A percentile compares a stretch with the other conserved stretches of the same genome.
Conservation (phyloP, 2,113 vertebrate genomes). For the Phrynocephalus versicolor region DNA sequence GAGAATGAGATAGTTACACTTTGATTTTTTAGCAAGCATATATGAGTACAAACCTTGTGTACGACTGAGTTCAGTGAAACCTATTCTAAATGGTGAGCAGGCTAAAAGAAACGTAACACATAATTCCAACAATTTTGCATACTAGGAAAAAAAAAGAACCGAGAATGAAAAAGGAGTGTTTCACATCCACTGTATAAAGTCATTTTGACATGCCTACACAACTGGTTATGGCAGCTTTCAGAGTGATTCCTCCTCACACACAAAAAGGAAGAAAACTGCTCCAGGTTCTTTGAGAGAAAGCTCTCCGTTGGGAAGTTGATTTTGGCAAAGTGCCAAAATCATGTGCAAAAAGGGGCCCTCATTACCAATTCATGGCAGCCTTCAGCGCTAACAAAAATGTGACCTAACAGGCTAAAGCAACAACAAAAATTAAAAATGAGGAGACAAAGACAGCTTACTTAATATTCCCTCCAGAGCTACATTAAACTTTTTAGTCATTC, state of each 20-base stretch:
- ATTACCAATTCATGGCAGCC: slow-evolving; percentile 86
- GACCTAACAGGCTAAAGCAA: slow-evolving; percentile 86
- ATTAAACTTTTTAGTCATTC: slow-evolving; percentile 82
- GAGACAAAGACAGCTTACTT: slow-evolving; percentile 83
- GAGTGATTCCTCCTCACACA: slow-evolving; percentile 76
- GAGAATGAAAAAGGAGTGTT: slow-evolving; percentile 45
- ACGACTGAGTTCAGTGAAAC: slow-evolving; percentile 47
- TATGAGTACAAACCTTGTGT: slow-evolving; percentile 51
- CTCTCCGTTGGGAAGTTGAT: slow-evolving; percentile 85
- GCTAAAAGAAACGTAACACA: slow-evolving; percentile 59
- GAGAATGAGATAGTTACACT: slow-evolving; percentile 59
- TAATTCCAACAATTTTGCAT: slow-evolving; percentile 68
- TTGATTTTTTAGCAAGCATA: slow-evolving; percentile 66
- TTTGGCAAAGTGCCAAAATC: slow-evolving; percentile 82
- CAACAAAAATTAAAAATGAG: slow-evolving; percentile 83
- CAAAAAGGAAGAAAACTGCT: slow-evolving; percentile 64
- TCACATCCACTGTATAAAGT: slow-evolving; percentile 79
- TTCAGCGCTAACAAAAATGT: slow-evolving; percentile 84
- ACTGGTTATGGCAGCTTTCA: slow-evolving; percentile 80
- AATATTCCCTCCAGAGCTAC: slow-evolving; percentile 81
- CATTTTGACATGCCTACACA: slow-evolving; percentile 80
- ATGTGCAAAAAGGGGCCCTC: slow-evolving; percentile 83
- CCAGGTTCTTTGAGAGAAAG: slow-evolving; percentile 82
- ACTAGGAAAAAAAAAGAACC: slow-evolving; percentile 44
- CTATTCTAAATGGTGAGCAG: slow-evolving; percentile 56